Evolutionary conservation across 92 coral and sea anemone species (phyloP), one percentile per base, ranked within the genome.

Genomic region (Epizoanthus fatuus): DNA sequence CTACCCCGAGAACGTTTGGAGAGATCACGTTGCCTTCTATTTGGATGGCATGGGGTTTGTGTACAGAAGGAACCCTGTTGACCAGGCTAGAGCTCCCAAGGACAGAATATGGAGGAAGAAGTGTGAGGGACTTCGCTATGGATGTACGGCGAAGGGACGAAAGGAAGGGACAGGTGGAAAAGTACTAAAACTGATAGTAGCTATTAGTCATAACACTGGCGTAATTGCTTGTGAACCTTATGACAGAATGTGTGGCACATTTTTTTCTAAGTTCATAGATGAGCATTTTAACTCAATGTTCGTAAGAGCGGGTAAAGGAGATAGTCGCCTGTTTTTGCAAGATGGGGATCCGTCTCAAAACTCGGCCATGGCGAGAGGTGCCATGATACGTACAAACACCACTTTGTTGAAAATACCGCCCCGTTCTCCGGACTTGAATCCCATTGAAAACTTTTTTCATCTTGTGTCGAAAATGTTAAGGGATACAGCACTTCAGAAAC

Each of bases 271-370:
- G 13, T 85, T 85, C 53, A 85, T 76, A 17, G 85, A 76, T 9
- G 17, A 75, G 20, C 60, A 76, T 59, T 84, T 84, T 56, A 45
- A 52, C 13, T 22, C 32, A 2, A 63, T 79, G 86, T 86, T 86
- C 78, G 22, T 7, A 2, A 59, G 10, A 9, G 90, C 72, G 19
- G 66, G 69, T 56, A 86, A 80, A 63, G 84, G 84, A 17, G 39
- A 69, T 5, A 57, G 60, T 3, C 65, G 81, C 22, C 10, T 68
- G 51, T 80, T 76, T 76, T n/a, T 79, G 25, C 90, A 86, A 58
- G 86, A 86, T 51, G 90, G 90, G 4, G 87, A 86, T 59, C 87
- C 91, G 39, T 78, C 51, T 67, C 86, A 87, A 71, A 87, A 87
- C 47, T 67, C 81, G 32, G 67, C 59, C 2, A 57, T 67, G 72